Conservation (phyloP, 2,797 vertebrate genomes). For the Bucorvus abyssinicus region DNA sequence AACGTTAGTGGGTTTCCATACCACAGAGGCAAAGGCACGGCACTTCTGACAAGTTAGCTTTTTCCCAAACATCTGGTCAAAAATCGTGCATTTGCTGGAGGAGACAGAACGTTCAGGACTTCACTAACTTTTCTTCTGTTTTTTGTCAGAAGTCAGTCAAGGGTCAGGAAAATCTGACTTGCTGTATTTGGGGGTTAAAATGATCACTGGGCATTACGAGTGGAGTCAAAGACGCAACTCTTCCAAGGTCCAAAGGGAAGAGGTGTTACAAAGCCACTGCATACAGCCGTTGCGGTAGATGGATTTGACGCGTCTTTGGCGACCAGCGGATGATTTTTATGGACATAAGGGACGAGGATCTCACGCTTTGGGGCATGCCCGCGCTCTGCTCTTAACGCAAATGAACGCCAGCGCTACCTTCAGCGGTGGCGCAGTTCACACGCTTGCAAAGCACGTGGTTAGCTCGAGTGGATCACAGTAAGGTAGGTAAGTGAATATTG, state of each 20-base stretch:
- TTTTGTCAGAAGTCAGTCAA: neutral
- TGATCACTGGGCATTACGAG: neutral
- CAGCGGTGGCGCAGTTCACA: neutral
- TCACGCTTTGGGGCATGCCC: neutral
- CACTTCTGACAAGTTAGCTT: neutral
- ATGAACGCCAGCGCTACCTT: neutral
- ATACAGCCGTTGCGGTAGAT: neutral
- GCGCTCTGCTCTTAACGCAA: neutral
- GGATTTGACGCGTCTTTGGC: neutral
- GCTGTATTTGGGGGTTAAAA: neutral
- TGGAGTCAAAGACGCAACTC: neutral
- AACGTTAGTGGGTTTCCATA: neutral
- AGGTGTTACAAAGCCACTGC: neutral
- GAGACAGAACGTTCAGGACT: neutral
- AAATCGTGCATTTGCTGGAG: neutral
- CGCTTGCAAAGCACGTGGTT: rapidly evolving
- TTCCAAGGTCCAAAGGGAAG: neutral
- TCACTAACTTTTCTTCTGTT: neutral
- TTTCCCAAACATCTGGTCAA: neutral
- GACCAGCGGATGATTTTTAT: neutral
- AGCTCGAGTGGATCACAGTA: neutral
- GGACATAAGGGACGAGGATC: neutral
- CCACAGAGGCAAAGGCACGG: neutral
- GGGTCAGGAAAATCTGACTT: neutral
- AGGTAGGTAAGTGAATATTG: neutral